phyloP scores from a whole-genome alignment of 2,888 invertebrate species.

The Brassicogethes aeneus region DNA sequence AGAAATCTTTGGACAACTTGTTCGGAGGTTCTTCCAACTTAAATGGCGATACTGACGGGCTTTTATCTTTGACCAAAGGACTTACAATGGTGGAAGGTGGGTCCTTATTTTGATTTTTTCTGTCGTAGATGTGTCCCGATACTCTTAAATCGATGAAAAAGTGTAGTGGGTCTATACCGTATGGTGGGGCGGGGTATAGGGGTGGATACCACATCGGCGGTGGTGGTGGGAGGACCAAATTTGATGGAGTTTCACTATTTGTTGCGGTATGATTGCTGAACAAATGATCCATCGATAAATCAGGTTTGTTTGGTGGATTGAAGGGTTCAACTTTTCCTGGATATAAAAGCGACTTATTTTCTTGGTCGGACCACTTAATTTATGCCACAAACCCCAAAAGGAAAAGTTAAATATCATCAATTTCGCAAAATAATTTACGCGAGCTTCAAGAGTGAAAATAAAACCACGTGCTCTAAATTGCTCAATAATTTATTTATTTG shows the following conservation, averaged over 20 bases:
- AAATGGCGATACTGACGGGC: constrained; percentile 11
- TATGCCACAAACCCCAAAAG: too few relatives aligned
- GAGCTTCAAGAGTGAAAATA: too few relatives aligned
- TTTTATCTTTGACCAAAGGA: constrained; percentile 11
- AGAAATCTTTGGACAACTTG: constrained; percentile 16
- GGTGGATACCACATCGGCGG: constrained; percentile 78
- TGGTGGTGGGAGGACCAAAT: constrained; percentile 50
- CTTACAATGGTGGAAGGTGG: constrained; percentile 7
- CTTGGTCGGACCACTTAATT: too few relatives aligned
- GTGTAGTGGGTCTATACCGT: constrained; percentile 78
- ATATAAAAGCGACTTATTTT: constrained; percentile 11
- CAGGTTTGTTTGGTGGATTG: background rate
- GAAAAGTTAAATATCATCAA: too few relatives aligned
- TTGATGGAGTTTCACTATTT: constrained; percentile 28
- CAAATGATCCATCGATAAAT: too few relatives aligned
- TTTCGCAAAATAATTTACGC: too few relatives aligned
- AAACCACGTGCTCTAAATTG: too few relatives aligned
- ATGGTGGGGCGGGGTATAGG: constrained; percentile 60
- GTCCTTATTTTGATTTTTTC: constrained; percentile 53
- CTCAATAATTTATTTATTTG: too few relatives aligned
- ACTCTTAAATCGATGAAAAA: constrained; percentile 78
- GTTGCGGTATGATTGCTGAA: constrained; percentile 20
- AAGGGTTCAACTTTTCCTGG: background rate
- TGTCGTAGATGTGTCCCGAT: constrained; percentile 75
- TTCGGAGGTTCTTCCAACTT: constrained; percentile 16